Evolutionary conservation across 2,113 vertebrate genomes (phyloP).

Genomic region (Eptesicus fuscus): DNA sequence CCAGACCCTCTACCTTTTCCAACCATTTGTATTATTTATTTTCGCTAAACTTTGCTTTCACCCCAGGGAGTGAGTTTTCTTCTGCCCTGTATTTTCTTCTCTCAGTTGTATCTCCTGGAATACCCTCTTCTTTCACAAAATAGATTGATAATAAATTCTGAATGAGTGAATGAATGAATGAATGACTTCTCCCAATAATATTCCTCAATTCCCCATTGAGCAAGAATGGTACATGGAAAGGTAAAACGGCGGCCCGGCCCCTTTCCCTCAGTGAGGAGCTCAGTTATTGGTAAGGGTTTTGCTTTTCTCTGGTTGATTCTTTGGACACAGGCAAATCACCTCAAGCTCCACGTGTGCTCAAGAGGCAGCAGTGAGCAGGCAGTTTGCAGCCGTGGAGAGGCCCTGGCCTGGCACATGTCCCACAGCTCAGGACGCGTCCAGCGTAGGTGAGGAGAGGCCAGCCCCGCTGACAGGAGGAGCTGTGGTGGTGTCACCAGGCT

Average conservation of each 20-base stretch:
- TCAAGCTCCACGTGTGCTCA: neutral
- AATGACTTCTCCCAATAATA: neutral
- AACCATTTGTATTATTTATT: neutral
- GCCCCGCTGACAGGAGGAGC: slow-evolving; percentile 25
- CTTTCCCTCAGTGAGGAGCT: neutral
- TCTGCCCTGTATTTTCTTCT: neutral
- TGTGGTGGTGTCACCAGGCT: neutral
- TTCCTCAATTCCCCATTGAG: neutral
- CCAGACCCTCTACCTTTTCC: neutral
- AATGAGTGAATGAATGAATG: neutral
- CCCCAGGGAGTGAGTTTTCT: neutral
- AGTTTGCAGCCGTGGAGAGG: neutral
- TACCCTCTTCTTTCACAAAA: neutral
- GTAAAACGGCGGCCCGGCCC: neutral
- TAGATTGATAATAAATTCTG: neutral
- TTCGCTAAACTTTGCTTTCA: neutral
- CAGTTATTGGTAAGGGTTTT: neutral
- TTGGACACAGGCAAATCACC: neutral
- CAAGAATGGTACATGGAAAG: neutral
- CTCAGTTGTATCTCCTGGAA: neutral
- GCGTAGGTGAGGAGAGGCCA: neutral
- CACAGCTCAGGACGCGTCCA: fast-evolving
- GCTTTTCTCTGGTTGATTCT: neutral
- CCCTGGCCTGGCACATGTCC: neutral
- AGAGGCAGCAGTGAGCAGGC: neutral